A percentile compares a stretch with the other conserved stretches of the same genome.
phyloP scores from a whole-genome alignment of 1,140 invertebrate genomes.

The Diprion similis region DNA sequence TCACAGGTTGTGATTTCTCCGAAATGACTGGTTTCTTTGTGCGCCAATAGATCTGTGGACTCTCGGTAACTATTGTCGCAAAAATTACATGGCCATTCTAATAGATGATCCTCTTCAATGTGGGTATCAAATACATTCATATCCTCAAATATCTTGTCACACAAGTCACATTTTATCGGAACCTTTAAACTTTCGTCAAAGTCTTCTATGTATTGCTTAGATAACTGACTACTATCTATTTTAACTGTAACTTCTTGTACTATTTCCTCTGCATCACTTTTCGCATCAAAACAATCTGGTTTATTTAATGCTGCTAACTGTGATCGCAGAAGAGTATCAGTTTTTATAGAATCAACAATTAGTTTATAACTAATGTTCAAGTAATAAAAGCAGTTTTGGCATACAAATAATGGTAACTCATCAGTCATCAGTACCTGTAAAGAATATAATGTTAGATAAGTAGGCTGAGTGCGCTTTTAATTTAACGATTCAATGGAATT shows the following conservation, averaged over 20 bases:
- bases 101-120: slow-evolving; percentile 31
- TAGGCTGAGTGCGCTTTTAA: no score
- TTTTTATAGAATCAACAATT: slow-evolving; percentile 34
- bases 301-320: slow-evolving; percentile 6
- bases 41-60: slow-evolving; percentile 28
- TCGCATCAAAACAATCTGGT: background rate
- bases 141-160: slow-evolving; percentile 35
- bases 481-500: no score
- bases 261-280: slow-evolving; percentile 23
- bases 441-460: background rate
- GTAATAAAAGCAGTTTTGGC: slow-evolving; percentile 39
- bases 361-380: slow-evolving; percentile 45
- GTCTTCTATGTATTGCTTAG: background rate
- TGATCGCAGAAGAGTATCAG: slow-evolving; percentile 33
- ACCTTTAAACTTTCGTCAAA: slow-evolving; percentile 10
- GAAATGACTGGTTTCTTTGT: slow-evolving; percentile 30
- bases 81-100: slow-evolving; percentile 29
- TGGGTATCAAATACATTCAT: slow-evolving; percentile 36
- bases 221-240: background rate
- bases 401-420: slow-evolving; percentile 42
- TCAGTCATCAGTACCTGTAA: slow-evolving; percentile 36
- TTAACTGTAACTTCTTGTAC: background rate
- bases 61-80: slow-evolving; percentile 31
- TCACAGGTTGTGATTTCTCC: slow-evolving; percentile 27
- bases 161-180: slow-evolving; percentile 38